phyloP scores from a whole-genome alignment of 2,113 vertebrate species.

The Galeopterus variegatus region DNA sequence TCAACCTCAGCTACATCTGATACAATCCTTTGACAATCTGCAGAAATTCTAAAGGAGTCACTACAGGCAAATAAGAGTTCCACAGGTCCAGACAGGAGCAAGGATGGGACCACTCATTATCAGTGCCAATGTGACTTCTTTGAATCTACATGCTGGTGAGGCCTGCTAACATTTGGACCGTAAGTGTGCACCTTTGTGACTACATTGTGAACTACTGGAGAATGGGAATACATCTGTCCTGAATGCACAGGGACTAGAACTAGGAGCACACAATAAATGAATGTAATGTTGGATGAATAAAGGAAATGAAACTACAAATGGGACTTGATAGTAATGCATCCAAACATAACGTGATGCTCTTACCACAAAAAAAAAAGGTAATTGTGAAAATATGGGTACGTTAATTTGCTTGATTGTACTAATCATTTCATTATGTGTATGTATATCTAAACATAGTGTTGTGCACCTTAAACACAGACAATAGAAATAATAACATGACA shows the following conservation, averaged over 20 bases:
- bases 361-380: too few relatives aligned
- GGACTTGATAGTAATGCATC: neutral
- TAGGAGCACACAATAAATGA: neutral
- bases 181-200: neutral
- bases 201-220: neutral
- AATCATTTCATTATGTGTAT: too few relatives aligned
- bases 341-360: neutral
- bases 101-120: neutral
- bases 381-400: too few relatives aligned
- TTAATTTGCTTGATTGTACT: too few relatives aligned
- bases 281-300: neutral
- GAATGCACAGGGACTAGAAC: neutral
- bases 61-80: neutral
- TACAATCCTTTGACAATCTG: neutral
- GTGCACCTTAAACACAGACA: neutral
- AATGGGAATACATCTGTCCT: rapidly evolving
- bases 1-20: neutral
- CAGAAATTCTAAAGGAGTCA: neutral
- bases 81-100: neutral
- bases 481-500: neutral
- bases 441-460: neutral
- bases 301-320: neutral
- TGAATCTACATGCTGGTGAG: rapidly evolving
- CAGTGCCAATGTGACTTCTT: too few relatives aligned
- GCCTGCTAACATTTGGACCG: neutral